phyloP scores from a whole-genome alignment of 2,888 invertebrate genomes.

The Deladenus siricidicola region DNA sequence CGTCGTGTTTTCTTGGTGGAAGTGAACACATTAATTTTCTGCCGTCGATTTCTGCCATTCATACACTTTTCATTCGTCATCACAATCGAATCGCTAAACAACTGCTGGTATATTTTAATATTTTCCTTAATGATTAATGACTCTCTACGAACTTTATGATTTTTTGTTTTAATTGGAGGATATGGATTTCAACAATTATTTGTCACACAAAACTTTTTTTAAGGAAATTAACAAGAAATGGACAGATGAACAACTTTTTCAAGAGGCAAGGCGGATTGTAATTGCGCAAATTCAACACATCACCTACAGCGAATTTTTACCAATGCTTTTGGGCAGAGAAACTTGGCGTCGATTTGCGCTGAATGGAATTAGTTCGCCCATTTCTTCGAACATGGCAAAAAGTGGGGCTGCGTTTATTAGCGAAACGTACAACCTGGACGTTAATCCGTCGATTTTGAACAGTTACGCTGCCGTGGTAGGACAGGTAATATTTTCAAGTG shows the following conservation, averaged over 20 bases:
- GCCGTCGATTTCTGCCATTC: conserved; percentile 41
- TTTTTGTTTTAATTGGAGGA: neutral
- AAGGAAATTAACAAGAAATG: conserved; percentile 45
- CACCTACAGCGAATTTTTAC: conserved; percentile 55
- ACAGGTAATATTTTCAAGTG: conserved; percentile 15
- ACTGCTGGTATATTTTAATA: conserved; percentile 24
- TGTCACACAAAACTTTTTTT: too few relatives aligned
- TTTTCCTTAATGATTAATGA: too few relatives aligned
- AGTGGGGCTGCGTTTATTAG: neutral
- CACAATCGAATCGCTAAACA: conserved; percentile 46
- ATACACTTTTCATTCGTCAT: conserved; percentile 49
- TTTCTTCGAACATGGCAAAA: neutral
- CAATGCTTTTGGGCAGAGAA: conserved; percentile 42
- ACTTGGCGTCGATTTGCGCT: conserved; percentile 21
- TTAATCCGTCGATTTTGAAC: conserved; percentile 71
- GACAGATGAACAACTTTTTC: conserved; percentile 51
- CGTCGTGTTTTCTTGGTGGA: conserved; percentile 27
- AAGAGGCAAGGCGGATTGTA: conserved; percentile 55
- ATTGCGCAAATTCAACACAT: conserved; percentile 60
- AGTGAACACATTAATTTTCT: conserved; percentile 43
- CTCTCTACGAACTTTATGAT: neutral
- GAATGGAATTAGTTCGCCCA: neutral
- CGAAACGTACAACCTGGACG: conserved; percentile 60
- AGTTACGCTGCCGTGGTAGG: conserved; percentile 62
- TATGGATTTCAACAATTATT: too few relatives aligned